Conservation (phyloP, 2,888 invertebrate species). For the Pteria penguin region DNA sequence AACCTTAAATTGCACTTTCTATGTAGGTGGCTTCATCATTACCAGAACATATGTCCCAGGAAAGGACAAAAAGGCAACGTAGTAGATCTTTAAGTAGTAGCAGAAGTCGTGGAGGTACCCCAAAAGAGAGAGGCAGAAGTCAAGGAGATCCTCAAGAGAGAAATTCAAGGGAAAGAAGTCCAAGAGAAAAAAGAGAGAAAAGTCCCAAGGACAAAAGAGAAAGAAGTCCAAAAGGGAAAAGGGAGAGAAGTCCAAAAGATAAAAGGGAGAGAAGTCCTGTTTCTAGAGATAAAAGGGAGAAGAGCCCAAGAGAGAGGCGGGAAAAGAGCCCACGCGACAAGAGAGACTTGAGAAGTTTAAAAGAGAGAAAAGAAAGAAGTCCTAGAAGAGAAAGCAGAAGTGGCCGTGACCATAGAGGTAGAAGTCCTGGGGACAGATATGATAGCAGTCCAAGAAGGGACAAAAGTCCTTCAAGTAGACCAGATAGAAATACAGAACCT, state of each 20-base stretch:
- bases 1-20: background rate
- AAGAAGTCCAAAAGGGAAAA: constrained; percentile 14
- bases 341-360: constrained; percentile 3
- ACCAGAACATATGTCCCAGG: constrained; percentile 28
- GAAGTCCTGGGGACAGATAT: background rate
- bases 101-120: constrained; percentile 26
- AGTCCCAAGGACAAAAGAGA: background rate
- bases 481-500: background rate
- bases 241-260: constrained; percentile 15
- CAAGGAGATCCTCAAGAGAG: background rate
- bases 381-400: background rate
- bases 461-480: background rate
- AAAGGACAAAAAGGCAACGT: constrained; percentile 20
- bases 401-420: too few species aligned
- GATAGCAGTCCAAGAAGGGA: constrained; percentile 8
- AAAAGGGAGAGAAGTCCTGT: constrained; percentile 19
- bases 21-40: constrained; percentile 25
- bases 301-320: constrained; percentile 8
- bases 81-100: constrained; percentile 41
- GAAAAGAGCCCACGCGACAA: background rate
- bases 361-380: background rate
- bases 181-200: background rate
- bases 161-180: background rate
- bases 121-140: constrained; percentile 10
- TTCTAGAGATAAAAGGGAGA: constrained; percentile 23